These are phyloP conservation scores for Embiotoca jacksoni DNA, from an alignment of 2,113 vertebrate genomes.

Conservation along the genomic window DNA sequence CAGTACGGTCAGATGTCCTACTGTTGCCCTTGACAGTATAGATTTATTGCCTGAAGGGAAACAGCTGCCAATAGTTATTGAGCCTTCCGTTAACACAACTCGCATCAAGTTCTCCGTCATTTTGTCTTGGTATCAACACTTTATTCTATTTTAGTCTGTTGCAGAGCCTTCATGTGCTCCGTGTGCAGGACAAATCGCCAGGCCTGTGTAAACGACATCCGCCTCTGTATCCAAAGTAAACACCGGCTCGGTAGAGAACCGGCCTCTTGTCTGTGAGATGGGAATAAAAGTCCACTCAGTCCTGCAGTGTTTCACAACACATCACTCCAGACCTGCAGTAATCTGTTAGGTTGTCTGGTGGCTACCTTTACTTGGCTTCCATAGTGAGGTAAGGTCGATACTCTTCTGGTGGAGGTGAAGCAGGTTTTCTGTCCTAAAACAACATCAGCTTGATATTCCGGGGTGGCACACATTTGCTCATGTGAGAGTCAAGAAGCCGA, in stretches of 20 bases:
- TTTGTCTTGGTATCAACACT: background rate
- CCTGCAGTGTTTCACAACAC: constrained; percentile 13
- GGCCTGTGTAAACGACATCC: background rate
- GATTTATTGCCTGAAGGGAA: constrained; percentile 50
- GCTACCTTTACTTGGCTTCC: background rate
- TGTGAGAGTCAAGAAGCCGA: constrained; percentile 27
- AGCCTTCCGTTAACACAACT: constrained; percentile 21
- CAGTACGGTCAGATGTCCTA: constrained; percentile 40
- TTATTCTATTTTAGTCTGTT: background rate
- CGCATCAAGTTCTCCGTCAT: background rate
- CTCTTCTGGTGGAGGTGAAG: constrained; percentile 1
- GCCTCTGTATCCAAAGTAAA: constrained; percentile 23
- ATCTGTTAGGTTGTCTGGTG: constrained; percentile 3
- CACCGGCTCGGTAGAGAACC: background rate
- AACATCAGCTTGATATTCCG: background rate
- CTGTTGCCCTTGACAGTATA: constrained; percentile 60
- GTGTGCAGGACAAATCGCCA: background rate
- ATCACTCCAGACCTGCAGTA: constrained; percentile 8
- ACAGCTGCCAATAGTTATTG: constrained; percentile 46
- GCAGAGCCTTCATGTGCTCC: background rate
- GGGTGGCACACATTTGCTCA: background rate
- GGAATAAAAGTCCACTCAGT: constrained; percentile 26
- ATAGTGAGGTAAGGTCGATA: background rate
- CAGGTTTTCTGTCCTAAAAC: background rate
- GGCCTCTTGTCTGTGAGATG: background rate